phyloP scores from a whole-genome alignment of 2,797 vertebrate genomes.

The Sphenopsis melanotis region DNA sequence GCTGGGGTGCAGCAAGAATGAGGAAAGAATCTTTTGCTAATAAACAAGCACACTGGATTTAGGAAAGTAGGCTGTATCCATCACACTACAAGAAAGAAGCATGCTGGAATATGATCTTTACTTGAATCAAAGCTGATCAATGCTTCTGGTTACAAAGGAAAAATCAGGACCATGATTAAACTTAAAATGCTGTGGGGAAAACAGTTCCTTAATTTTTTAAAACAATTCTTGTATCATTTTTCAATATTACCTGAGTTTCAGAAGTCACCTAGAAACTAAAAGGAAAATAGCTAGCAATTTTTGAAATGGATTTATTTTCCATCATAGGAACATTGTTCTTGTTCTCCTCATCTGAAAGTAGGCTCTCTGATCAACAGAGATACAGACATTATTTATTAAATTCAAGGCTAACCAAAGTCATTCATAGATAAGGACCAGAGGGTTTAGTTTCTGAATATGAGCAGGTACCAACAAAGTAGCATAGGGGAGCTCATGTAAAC shows the following conservation, averaged over 20 bases:
- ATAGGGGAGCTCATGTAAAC: neutral
- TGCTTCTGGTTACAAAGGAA: neutral
- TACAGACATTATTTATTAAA: constrained; percentile 38
- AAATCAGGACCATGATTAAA: neutral
- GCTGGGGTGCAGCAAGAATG: neutral
- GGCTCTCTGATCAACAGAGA: constrained; percentile 9
- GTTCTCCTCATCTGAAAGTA: neutral
- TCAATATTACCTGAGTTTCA: neutral
- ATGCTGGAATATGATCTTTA: neutral
- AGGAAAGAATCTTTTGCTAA: neutral
- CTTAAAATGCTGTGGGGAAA: neutral
- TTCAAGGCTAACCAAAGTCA: constrained; percentile 15
- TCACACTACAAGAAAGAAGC: neutral
- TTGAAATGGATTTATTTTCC: constrained; percentile 8
- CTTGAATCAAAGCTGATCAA: neutral
- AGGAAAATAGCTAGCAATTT: neutral
- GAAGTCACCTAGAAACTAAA: constrained; percentile 38
- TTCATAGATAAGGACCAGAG: neutral
- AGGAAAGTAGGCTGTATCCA: neutral
- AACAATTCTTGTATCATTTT: constrained; percentile 6
- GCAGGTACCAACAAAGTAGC: neutral
- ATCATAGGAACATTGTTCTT: neutral
- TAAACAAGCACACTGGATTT: neutral
- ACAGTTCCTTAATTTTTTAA: neutral
- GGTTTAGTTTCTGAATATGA: neutral